phyloP scores from a whole-genome alignment of 2,888 invertebrate species.

The Callyntrura guangdongensis region DNA sequence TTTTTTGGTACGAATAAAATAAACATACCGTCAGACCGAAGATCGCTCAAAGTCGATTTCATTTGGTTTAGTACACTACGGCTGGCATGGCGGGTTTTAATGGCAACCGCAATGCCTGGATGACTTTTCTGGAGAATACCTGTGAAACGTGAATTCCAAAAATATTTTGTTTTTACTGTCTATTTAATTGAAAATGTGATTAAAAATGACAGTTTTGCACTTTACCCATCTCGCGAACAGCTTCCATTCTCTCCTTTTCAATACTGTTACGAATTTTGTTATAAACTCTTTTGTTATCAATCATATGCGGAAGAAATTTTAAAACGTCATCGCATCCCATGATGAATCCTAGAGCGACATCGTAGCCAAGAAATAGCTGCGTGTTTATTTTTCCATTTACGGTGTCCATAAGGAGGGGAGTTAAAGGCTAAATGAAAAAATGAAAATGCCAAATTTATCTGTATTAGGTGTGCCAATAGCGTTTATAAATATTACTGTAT shows the following conservation, averaged over 20 bases:
- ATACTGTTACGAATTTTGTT: slow-evolving; percentile 85
- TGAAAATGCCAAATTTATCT: not conserved
- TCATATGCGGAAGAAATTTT: slow-evolving; percentile 87
- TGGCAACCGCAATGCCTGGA: slow-evolving; percentile 89
- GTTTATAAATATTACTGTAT: too few relatives aligned
- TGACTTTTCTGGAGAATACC: slow-evolving; percentile 88
- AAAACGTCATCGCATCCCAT: slow-evolving; percentile 89
- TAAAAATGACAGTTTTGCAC: not conserved
- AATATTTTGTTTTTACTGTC: too few relatives aligned
- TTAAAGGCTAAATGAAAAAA: slow-evolving; percentile 85
- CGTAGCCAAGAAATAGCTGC: slow-evolving; percentile 89
- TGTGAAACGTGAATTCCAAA: slow-evolving; percentile 19
- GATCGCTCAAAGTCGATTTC: slow-evolving; percentile 87
- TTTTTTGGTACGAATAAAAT: too few relatives aligned
- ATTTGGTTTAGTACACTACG: slow-evolving; percentile 89
- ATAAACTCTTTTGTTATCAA: slow-evolving; percentile 86
- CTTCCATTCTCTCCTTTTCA: slow-evolving; percentile 86
- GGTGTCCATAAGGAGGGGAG: slow-evolving; percentile 87
- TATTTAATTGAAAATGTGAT: too few relatives aligned
- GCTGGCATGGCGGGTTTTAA: slow-evolving; percentile 89
- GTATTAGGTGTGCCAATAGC: not conserved
- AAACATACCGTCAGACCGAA: slow-evolving; percentile 87
- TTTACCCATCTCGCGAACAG: slow-evolving; percentile 87
- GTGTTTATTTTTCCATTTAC: slow-evolving; percentile 88
- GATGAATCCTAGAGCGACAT: slow-evolving; percentile 89